phyloP scores from a whole-genome alignment of 2,888 invertebrate genomes.

The Phalangium opilio region DNA sequence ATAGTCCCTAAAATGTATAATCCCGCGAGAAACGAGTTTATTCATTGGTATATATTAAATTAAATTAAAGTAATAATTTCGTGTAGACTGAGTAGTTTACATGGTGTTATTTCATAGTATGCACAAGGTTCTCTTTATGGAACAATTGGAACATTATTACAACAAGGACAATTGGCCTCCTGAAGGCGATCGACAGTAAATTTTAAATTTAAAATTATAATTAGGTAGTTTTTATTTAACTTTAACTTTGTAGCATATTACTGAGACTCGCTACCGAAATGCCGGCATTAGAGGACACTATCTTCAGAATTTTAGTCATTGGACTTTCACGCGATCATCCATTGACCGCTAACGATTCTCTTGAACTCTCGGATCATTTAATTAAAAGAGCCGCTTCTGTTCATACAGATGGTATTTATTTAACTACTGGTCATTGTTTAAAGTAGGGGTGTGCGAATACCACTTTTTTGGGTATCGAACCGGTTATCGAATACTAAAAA shows the following conservation, averaged over 20 bases:
- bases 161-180: slow-evolving; percentile 58
- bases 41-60: slow-evolving; percentile 36
- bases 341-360: slow-evolving; percentile 60
- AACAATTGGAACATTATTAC: slow-evolving; percentile 51
- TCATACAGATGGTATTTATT: not conserved
- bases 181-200: slow-evolving; percentile 57
- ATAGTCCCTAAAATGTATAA: slow-evolving; percentile 57
- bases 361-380: slow-evolving; percentile 71
- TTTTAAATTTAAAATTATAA: not conserved
- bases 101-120: slow-evolving; percentile 29
- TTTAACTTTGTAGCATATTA: slow-evolving; percentile 32
- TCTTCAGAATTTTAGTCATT: slow-evolving; percentile 64
- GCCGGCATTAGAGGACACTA: slow-evolving; percentile 65
- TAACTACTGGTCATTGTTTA: no score
- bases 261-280: slow-evolving; percentile 72
- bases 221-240: no score
- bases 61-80: no score
- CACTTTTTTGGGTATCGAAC: no score
- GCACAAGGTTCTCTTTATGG: slow-evolving; percentile 29
- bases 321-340: slow-evolving; percentile 53
- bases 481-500: no score
- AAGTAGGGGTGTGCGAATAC: no score
- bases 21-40: slow-evolving; percentile 53
- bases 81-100: no score
- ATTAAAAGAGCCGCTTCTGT: slow-evolving; percentile 38